Percentiles rank a stretch among this genome's conserved stretches.
phyloP scores from a whole-genome alignment of 2,113 vertebrate species.

The Plotosus lineatus region DNA sequence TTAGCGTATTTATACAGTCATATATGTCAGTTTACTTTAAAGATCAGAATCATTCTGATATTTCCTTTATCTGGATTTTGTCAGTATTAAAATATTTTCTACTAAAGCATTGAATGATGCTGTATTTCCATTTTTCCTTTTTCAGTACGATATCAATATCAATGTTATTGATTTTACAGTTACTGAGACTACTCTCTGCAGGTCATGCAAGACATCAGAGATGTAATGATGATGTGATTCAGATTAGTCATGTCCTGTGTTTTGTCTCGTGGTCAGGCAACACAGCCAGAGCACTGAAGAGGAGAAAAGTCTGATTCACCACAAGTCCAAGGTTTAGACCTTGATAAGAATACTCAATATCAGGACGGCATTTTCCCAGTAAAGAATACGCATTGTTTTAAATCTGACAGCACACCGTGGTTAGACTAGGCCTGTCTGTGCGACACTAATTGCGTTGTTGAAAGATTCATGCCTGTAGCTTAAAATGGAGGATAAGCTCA shows the following conservation, averaged over 20 bases:
- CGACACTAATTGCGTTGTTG: not conserved
- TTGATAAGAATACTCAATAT: not conserved
- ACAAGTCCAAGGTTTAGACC: not conserved
- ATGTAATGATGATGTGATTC: not conserved
- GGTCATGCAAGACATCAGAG: not conserved
- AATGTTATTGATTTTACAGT: not conserved
- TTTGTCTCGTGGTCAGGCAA: not conserved
- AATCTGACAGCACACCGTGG: not conserved
- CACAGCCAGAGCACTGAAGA: not conserved
- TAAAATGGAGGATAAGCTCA: conserved; percentile 34
- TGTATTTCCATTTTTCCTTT: not conserved
- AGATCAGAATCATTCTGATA: not conserved
- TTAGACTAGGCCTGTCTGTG: not conserved
- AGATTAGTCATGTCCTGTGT: not conserved
- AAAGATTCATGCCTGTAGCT: conserved; percentile 22
- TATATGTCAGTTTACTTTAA: not conserved
- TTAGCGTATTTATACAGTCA: not conserved
- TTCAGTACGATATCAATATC: not conserved
- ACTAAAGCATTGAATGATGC: not conserved
- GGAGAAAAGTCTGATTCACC: not conserved
- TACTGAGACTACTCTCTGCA: not conserved
- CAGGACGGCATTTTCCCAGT: not conserved
- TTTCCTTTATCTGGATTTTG: not conserved
- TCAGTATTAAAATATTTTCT: not conserved
- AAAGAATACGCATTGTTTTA: not conserved